These are phyloP conservation scores for Parapsyche elsis DNA, from an alignment of 1,140 invertebrate species.

Conservation along the genomic window DNA sequence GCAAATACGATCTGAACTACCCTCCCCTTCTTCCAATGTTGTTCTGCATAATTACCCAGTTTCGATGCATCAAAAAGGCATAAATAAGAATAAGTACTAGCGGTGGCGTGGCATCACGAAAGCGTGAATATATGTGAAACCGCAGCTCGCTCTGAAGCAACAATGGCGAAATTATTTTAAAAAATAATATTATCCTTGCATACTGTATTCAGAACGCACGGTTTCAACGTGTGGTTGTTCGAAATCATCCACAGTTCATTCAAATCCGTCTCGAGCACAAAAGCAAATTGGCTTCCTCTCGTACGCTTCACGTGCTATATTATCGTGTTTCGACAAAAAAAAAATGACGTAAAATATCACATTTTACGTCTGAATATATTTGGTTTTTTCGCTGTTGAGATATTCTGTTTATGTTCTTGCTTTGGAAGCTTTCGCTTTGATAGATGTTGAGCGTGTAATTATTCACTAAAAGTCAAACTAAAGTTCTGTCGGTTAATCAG, in stretches of 20 bases:
- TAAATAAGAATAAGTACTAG: neutral
- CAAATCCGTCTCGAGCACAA: neutral
- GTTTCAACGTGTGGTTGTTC: neutral
- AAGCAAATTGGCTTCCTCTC: neutral
- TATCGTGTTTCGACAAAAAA: too few species aligned
- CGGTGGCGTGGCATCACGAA: neutral
- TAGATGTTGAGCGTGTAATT: too few species aligned
- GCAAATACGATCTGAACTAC: neutral
- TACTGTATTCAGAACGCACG: too few species aligned
- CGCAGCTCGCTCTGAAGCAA: neutral
- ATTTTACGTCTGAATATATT: neutral
- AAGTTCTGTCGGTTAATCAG: too few species aligned
- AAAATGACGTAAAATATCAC: neutral
- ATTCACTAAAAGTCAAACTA: too few species aligned
- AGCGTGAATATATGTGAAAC: neutral
- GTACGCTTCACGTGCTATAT: neutral
- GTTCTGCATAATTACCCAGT: neutral
- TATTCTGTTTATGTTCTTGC: too few species aligned
- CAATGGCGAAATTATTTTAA: neutral
- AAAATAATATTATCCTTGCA: too few species aligned
- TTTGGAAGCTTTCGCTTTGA: too few species aligned
- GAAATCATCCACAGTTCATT: neutral
- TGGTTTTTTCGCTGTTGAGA: too few species aligned
- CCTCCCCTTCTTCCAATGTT: too few species aligned
- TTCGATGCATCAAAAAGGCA: neutral